These are phyloP conservation scores for Orthosia cruda DNA, from an alignment of 2,888 invertebrate species.

Conservation along the genomic window DNA sequence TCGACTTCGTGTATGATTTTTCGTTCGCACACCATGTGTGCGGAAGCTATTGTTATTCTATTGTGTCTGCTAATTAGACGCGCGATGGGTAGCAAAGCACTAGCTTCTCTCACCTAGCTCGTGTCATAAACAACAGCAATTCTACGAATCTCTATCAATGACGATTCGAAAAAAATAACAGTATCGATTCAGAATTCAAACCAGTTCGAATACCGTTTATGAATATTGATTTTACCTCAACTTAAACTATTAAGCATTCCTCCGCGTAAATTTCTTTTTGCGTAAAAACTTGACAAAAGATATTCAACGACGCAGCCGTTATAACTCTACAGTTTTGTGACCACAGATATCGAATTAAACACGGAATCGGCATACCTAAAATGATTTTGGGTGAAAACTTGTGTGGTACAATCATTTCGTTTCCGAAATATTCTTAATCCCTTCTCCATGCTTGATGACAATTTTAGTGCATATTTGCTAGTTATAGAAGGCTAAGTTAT, in stretches of 20 bases:
- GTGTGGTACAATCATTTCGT: too few species aligned
- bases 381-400: too few species aligned
- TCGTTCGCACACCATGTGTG: too few species aligned
- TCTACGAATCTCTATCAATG: not conserved
- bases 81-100: too few species aligned
- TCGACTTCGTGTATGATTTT: too few species aligned
- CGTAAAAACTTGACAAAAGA: conserved; percentile 61
- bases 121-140: not conserved
- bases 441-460: too few species aligned
- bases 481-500: too few species aligned
- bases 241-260: conserved; percentile 53
- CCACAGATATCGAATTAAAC: conserved; percentile 29
- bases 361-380: not conserved
- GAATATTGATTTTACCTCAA: conserved; percentile 56
- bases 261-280: conserved; percentile 55
- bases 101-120: not conserved
- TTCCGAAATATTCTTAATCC: too few species aligned
- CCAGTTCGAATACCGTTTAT: conserved; percentile 41
- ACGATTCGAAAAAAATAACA: conserved; percentile 5
- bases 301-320: conserved; percentile 54
- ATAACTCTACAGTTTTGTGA: conserved; percentile 34
- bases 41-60: too few species aligned
- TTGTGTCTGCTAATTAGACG: too few species aligned
- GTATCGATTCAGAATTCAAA: conserved; percentile 3
- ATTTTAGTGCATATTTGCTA: too few species aligned